Percentiles rank a stretch among this genome's conserved stretches.
phyloP scores from a whole-genome alignment of 2,113 vertebrate genomes.

The Ptilorrhoa leucosticta region DNA sequence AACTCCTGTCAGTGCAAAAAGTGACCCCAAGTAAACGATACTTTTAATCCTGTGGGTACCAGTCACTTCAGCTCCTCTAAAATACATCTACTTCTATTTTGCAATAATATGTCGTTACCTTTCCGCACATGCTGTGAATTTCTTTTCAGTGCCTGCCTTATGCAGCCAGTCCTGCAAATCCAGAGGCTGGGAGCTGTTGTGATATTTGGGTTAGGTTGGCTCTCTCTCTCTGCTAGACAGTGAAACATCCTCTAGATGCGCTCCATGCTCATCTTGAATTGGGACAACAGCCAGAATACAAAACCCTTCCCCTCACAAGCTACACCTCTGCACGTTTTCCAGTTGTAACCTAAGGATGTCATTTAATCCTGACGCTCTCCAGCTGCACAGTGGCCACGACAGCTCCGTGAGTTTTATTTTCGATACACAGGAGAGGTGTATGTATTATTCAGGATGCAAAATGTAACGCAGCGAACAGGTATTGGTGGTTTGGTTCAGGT shows the following conservation, averaged over 20 bases:
- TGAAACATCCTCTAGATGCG: background rate
- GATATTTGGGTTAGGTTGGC: background rate
- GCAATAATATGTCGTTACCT: background rate
- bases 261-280: background rate
- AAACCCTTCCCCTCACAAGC: background rate
- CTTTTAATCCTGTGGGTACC: background rate
- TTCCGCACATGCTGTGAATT: rapidly evolving
- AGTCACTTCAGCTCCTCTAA: background rate
- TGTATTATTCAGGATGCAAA: conserved; percentile 62
- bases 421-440: background rate
- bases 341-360: conserved; percentile 7
- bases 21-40: background rate
- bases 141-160: background rate
- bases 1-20: background rate
- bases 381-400: background rate
- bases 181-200: background rate
- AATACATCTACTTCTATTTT: background rate
- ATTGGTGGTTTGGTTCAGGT: background rate
- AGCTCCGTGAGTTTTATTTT: background rate
- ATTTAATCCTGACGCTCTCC: background rate
- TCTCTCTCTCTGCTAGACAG: background rate
- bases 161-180: background rate
- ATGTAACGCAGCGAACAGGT: background rate
- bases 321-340: background rate
- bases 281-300: background rate